Evolutionary conservation across 2,797 vertebrate genomes (phyloP).

Genomic region (Mormyrops attenuatus): DNA sequence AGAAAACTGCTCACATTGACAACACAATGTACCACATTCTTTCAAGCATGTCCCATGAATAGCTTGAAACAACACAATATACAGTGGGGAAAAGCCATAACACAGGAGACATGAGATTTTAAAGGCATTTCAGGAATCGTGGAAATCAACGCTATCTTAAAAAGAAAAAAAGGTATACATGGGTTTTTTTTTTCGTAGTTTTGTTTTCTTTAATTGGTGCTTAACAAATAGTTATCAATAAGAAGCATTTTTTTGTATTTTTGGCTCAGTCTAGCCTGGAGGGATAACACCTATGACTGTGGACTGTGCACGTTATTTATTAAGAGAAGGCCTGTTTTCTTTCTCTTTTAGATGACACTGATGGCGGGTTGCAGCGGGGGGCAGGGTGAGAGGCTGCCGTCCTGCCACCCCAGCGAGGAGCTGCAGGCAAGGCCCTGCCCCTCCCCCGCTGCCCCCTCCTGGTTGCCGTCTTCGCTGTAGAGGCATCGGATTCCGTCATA

Average conservation of each 20-base stretch:
- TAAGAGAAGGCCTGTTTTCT: slow-evolving; percentile 23
- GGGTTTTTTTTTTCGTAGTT: slow-evolving; percentile 19
- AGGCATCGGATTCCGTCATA: slow-evolving; percentile 92
- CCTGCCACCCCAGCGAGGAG: slow-evolving; percentile 60
- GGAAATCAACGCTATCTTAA: slow-evolving; percentile 31
- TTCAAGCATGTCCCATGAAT: slow-evolving; percentile 8
- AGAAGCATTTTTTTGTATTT: slow-evolving; percentile 50
- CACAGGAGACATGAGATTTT: slow-evolving; percentile 19
- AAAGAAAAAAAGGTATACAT: slow-evolving; percentile 9
- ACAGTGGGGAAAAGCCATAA: slow-evolving; percentile 20
- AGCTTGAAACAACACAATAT: slow-evolving; percentile 30
- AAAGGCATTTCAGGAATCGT: slow-evolving; percentile 1
- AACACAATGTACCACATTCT: slow-evolving; percentile 30
- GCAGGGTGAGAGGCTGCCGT: slow-evolving; percentile 75
- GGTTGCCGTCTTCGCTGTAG: slow-evolving; percentile 81
- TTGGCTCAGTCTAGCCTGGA: slow-evolving; percentile 60
- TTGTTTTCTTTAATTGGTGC: slow-evolving; percentile 63
- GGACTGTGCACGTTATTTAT: slow-evolving; percentile 22
- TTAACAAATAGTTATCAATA: slow-evolving; percentile 65
- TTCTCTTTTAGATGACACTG: slow-evolving; percentile 68
- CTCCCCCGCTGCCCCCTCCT: slow-evolving; percentile 54
- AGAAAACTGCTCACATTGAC: slow-evolving; percentile 26
- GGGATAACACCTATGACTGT: slow-evolving; percentile 48
- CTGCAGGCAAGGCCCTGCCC: slow-evolving; percentile 59
- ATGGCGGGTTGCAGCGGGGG: slow-evolving; percentile 79